A percentile compares a stretch with the other conserved stretches of the same genome.
phyloP scores from a whole-genome alignment of 2,888 invertebrate species.

The Laothoe populi region DNA sequence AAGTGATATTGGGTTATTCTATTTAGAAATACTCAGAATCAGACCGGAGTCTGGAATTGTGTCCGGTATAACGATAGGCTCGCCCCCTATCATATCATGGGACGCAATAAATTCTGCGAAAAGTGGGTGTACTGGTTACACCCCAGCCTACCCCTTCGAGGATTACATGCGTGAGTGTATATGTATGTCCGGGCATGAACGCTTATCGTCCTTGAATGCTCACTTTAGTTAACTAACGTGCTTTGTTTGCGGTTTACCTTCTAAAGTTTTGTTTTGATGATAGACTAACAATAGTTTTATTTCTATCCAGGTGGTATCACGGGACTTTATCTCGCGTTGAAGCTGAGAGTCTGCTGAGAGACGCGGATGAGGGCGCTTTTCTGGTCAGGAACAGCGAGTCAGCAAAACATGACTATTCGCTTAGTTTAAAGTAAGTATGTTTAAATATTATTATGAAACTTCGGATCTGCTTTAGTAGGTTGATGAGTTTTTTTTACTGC shows the following conservation, averaged over 20 bases:
- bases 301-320: conserved; percentile 94
- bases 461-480: too few species aligned
- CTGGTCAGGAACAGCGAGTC: conserved; percentile 97
- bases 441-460: not conserved
- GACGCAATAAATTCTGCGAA: too few species aligned
- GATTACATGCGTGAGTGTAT: too few species aligned
- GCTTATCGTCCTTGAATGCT: not conserved
- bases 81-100: too few species aligned
- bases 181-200: too few species aligned
- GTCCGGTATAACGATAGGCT: too few species aligned
- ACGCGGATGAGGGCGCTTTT: conserved; percentile 95
- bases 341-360: conserved; percentile 94
- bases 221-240: not conserved
- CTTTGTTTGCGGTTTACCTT: not conserved
- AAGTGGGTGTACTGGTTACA: too few species aligned
- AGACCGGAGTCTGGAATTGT: too few species aligned
- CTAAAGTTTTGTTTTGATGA: not conserved
- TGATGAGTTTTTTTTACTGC: too few species aligned
- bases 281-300: conserved; percentile 25
- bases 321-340: conserved; percentile 96
- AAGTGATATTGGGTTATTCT: too few species aligned
- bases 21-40: too few species aligned
- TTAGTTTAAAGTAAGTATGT: conserved; percentile 94
- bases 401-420: conserved; percentile 95
- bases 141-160: too few species aligned